phyloP scores from a whole-genome alignment of 2,113 vertebrate species.

The Toxostoma redivivum region DNA sequence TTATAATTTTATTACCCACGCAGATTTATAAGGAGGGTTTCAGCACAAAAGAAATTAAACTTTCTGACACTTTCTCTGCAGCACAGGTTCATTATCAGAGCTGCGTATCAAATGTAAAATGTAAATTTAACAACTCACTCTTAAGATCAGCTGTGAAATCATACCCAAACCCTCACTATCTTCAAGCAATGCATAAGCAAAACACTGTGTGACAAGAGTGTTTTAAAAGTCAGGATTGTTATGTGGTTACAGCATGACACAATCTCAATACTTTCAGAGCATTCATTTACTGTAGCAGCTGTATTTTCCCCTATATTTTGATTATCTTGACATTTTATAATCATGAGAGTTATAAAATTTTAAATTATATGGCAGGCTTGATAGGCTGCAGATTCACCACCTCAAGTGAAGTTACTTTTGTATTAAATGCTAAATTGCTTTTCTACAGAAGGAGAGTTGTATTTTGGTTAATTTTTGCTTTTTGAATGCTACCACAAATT shows the following conservation, averaged over 20 bases:
- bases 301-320: conserved; percentile 53
- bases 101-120: neutral
- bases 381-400: conserved; percentile 8
- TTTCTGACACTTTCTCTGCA: neutral
- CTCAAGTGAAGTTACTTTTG: conserved; percentile 4
- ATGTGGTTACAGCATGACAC: neutral
- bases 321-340: conserved; percentile 58
- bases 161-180: neutral
- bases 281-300: conserved; percentile 20
- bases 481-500: neutral
- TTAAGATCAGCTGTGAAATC: neutral
- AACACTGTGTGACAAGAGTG: neutral
- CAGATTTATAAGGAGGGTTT: neutral
- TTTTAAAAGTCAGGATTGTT: neutral
- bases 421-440: conserved; percentile 46
- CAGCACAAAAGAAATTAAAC: conserved; percentile 32
- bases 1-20: conserved; percentile 13
- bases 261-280: neutral
- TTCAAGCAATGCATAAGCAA: neutral
- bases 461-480: neutral
- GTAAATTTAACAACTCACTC: neutral
- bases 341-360: conserved; percentile 53
- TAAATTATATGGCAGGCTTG: conserved; percentile 28
- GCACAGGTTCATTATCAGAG: neutral
- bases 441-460: neutral